Base-by-base conservation (phyloP, 2,888 invertebrate genomes). In the Muscina levida region DNA sequence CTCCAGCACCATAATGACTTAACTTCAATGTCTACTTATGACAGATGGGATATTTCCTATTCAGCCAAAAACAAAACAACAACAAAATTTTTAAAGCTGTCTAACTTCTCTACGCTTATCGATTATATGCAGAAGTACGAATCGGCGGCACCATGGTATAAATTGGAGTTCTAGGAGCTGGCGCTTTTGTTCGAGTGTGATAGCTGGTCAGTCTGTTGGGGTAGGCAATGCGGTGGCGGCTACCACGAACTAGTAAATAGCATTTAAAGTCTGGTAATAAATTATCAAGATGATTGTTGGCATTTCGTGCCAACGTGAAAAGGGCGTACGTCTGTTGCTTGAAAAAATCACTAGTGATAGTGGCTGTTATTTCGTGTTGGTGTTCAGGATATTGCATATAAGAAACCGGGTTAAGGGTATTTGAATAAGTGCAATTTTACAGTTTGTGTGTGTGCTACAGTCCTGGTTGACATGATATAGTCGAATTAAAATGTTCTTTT, bases 281-380 rank as follows among this genome's bases (percentile, higher is more conserved):
- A 79, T 83, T 78, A 84, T 82, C 82, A 77, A 82, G 79, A 80
- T 79, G 79, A 82, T 73, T 80, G 82, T 74, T 82, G 70, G 53
- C 83, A 77, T 83, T 84, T 83, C 82, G 82, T 84, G 83, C 73
- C 75, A 72, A 76, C 75, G 56, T 68, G 48, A 77, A 80, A 73
- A 73, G 65, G 70, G 70, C 73, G n/a, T n/a, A n/a, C n/a, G 73
- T 73, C 62, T 66, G 44, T 31, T 57, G 66, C 22, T 56, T 51
- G 24, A 31, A 48, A 31, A 70, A 39, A 26, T 24, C 66, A 5
- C 15, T 65, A 5, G n/a, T n/a, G n/a, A n/a, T n/a, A n/a, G n/a
- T n/a, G n/a, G n/a, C n/a, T n/a, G n/a, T n/a, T n/a, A n/a, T n/a
- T n/a, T n/a, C n/a, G n/a, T n/a, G n/a, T n/a, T n/a, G n/a, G n/a